Percentiles rank a stretch among this genome's conserved stretches.
phyloP scores from a whole-genome alignment of 2,888 invertebrate species.

The Sphaerophoria rueppellii region DNA sequence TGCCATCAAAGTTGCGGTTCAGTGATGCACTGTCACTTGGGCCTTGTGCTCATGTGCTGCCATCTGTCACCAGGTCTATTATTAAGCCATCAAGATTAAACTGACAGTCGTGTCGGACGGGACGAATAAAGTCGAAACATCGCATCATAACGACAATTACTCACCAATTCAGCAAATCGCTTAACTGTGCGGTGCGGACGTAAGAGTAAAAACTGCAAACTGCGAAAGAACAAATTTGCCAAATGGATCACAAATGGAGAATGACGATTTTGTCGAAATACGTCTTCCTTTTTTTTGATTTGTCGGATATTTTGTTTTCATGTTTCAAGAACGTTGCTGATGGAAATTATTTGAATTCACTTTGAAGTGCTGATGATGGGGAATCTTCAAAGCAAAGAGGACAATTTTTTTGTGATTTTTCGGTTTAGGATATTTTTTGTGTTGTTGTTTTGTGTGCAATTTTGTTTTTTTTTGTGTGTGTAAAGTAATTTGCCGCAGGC shows the following conservation, averaged over 20 bases:
- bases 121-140: constrained; percentile 8
- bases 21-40: constrained; percentile 1
- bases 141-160: constrained; percentile 2
- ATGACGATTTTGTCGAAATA: constrained; percentile 48
- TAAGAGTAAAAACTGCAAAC: not conserved
- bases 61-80: constrained; percentile 73
- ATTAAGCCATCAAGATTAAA: constrained; percentile 71
- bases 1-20: constrained; percentile 36
- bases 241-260: constrained; percentile 62
- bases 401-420: constrained; percentile 49
- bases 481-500: constrained; percentile 72
- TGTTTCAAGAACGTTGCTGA: constrained; percentile 67
- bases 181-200: constrained; percentile 60
- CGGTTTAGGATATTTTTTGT: constrained; percentile 23
- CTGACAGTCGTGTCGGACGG: constrained; percentile 46
- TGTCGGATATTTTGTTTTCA: constrained; percentile 61
- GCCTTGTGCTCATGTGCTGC: constrained; percentile 64
- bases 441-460: constrained; percentile 21
- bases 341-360: constrained; percentile 68
- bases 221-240: constrained; percentile 69
- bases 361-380: constrained; percentile 67
- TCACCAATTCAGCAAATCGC: constrained; percentile 34
- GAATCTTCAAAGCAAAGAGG: constrained; percentile 66
- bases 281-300: constrained; percentile 17
- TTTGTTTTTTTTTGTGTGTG: constrained; percentile 34